phyloP scores from a whole-genome alignment of 2,113 vertebrate species.

The Ophiodon elongatus region DNA sequence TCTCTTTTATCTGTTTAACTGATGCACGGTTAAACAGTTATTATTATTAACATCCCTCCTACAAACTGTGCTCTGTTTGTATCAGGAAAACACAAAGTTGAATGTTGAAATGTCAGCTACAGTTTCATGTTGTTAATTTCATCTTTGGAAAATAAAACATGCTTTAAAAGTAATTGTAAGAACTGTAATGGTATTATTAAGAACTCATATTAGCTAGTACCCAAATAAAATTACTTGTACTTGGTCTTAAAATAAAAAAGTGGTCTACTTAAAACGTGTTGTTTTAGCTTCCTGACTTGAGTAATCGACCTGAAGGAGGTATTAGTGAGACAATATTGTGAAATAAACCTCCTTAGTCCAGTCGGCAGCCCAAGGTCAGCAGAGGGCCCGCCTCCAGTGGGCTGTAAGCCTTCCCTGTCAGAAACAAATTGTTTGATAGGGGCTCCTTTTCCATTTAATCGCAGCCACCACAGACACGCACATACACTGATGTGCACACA shows the following conservation, averaged over 20 bases:
- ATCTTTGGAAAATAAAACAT: not conserved
- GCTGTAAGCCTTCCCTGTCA: constrained; percentile 41
- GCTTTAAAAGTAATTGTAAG: not conserved
- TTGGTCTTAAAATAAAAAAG: not conserved
- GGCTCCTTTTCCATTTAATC: constrained; percentile 52
- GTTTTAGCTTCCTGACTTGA: constrained; percentile 11
- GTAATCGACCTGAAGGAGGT: constrained; percentile 6
- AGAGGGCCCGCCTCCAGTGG: constrained; percentile 26
- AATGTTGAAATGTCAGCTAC: not conserved
- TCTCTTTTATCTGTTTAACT: not conserved
- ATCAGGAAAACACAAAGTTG: not conserved
- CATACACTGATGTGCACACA: constrained; percentile 31
- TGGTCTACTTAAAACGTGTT: not conserved
- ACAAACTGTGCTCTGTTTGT: not conserved
- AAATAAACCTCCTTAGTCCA: constrained; percentile 50
- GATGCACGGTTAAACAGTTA: not conserved
- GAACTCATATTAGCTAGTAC: not conserved
- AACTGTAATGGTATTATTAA: not conserved
- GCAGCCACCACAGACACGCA: constrained; percentile 16
- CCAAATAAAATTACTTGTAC: not conserved
- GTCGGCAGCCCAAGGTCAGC: constrained; percentile 58
- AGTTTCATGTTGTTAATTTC: not conserved
- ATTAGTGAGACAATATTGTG: constrained; percentile 32
- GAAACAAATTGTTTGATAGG: constrained; percentile 58
- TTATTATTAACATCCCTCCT: not conserved